Evolutionary conservation across 2,888 invertebrate species (phyloP).

Genomic region (Bombylius discolor): DNA sequence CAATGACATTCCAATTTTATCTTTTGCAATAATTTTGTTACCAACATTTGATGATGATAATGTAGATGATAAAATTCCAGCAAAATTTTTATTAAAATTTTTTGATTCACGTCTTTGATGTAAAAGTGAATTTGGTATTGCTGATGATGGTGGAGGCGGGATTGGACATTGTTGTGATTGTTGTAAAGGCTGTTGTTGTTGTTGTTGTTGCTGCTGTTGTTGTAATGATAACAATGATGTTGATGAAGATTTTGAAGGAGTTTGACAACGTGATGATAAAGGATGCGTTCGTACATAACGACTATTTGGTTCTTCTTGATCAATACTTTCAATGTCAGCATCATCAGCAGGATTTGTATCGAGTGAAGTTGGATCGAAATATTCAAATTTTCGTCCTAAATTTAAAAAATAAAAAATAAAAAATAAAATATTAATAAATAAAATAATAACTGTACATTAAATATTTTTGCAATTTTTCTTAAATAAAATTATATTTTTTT

Average conservation of each 20-base stretch:
- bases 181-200: not conserved
- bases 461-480: too few relatives aligned
- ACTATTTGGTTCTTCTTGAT: not conserved
- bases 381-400: constrained; percentile 29
- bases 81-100: constrained; percentile 1
- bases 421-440: not conserved
- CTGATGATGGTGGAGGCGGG: not conserved
- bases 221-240: not conserved
- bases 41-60: not conserved
- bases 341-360: not conserved
- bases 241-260: not conserved
- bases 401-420: not conserved
- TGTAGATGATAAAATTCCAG: not conserved
- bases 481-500: too few relatives aligned
- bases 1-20: not conserved
- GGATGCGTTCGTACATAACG: not conserved
- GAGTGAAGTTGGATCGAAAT: constrained; percentile 30
- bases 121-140: not conserved
- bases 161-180: not conserved
- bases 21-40: not conserved
- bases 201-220: not conserved
- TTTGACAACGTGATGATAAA: not conserved
- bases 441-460: not conserved
- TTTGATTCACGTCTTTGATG: constrained; percentile 6
- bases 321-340: not conserved